A percentile compares a stretch with the other conserved stretches of the same genome.
These are phyloP conservation scores for Blera fallax DNA, from an alignment of 2,888 invertebrate genomes.

Conservation along the genomic window DNA sequence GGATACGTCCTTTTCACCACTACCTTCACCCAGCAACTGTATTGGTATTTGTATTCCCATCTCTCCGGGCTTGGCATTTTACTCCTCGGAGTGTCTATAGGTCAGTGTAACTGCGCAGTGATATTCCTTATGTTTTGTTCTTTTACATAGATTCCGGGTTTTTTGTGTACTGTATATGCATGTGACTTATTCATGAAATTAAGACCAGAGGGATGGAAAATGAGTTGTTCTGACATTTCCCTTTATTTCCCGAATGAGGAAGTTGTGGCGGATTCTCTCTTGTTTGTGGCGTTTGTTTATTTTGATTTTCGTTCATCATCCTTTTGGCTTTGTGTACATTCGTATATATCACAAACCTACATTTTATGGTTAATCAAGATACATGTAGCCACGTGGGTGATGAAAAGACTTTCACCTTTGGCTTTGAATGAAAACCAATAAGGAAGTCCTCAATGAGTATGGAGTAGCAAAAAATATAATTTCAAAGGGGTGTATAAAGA, in stretches of 20 bases:
- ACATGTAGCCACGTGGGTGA: conserved; percentile 14
- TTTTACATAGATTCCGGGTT: conserved; percentile 42
- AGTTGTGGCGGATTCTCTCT: conserved; percentile 21
- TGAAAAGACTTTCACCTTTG: conserved; percentile 19
- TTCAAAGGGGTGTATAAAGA: not conserved
- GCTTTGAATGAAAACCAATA: conserved; percentile 33
- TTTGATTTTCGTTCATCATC: conserved; percentile 50
- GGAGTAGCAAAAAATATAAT: not conserved
- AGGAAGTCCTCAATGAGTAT: conserved; percentile 46
- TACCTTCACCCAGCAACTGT: not conserved
- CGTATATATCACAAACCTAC: conserved; percentile 1
- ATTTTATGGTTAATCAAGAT: conserved; percentile 19
- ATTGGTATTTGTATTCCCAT: not conserved
- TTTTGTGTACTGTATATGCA: conserved; percentile 1
- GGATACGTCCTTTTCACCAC: not conserved
- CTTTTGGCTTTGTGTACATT: conserved; percentile 4
- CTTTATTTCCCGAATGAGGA: conserved; percentile 57
- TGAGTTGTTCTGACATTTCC: conserved; percentile 59
- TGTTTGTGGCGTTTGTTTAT: conserved; percentile 43
- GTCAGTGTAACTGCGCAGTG: conserved; percentile 71
- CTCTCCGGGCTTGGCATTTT: conserved; percentile 34
- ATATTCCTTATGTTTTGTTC: conserved; percentile 25
- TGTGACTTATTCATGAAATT: conserved; percentile 44
- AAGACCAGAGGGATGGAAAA: conserved; percentile 32
- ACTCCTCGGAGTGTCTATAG: conserved; percentile 51